Base-by-base conservation (phyloP, 2,113 vertebrate species). In the Loxodonta africana region DNA sequence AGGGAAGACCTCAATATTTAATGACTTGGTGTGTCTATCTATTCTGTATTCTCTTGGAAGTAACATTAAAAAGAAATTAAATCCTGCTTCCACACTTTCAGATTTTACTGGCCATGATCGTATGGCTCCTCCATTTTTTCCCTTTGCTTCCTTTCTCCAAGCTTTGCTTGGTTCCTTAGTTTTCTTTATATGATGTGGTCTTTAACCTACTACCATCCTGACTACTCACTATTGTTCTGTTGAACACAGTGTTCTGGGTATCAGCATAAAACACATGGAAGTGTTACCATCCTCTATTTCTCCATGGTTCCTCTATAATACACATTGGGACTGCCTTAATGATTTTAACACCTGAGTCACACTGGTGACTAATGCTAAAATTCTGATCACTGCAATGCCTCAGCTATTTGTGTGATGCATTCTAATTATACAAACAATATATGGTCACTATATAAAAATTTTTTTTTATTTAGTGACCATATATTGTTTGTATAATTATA, bases 321-420 rank as follows among this genome's bases (percentile, higher is more conserved):
- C 30, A 46, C n/a, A 60, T 33, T 17, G 51, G 84, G 44, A 20
- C 33, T 60, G 21, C 12, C 44, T 57, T 74, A 51, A 41, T 83
- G 84, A 86, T 82, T 92, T 83, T 69, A 65, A 44, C 44, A 74
- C 69, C 46, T 62, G 77, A 91, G 62, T 74, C 60, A 90, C 51
- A 30, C 41, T 82, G 63, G 51, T 94, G 90, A 62, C 85, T 95
- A 73, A 86, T 15, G 26, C 65, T 87, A 48, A 81, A 81, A 78
- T 77, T 87, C 37, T 44, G 11, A 53, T 76, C 4, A 74, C 14
- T 17, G 53, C 51, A 53, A 3, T 63, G 76, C 63, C 51, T 94
- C 44, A 83, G 60, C 18, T 82, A 23, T 96, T 77, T 0, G 2
- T 28, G 53, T 37, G 44, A 48, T 71, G 11, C 51, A 51, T 57